Conservation (phyloP, 64 coral and sea anemone species). For the Exaiptasia diaphana region DNA sequence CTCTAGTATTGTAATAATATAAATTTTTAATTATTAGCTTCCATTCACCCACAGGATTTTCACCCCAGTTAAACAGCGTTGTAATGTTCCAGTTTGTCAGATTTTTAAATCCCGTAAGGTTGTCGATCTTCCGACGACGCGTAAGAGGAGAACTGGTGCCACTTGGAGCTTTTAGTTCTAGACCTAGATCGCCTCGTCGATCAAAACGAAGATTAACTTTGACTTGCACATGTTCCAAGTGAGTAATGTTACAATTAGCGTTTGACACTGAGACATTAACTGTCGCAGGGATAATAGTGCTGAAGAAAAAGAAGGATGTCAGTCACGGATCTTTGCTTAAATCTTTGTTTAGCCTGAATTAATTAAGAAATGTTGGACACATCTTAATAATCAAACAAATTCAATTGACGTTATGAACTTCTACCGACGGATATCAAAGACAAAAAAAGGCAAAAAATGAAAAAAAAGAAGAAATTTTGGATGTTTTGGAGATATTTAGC, state of each 20-base stretch:
- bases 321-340: too few species aligned
- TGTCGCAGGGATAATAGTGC: too few species aligned
- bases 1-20: not conserved
- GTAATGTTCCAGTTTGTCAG: constrained; percentile 40
- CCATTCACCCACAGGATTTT: constrained; percentile 1
- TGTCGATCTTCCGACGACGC: not conserved
- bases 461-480: too few species aligned
- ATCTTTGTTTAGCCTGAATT: too few species aligned
- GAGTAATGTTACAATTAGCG: constrained; percentile 3
- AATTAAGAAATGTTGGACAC: too few species aligned
- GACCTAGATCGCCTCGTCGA: constrained; percentile 7
- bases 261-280: not conserved
- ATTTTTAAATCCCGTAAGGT: not conserved
- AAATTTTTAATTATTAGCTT: constrained; percentile 4
- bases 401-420: too few species aligned
- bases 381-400: too few species aligned
- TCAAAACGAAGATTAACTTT: constrained; percentile 23
- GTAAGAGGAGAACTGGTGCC: constrained; percentile 24
- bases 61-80: constrained; percentile 32
- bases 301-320: too few species aligned
- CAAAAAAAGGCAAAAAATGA: too few species aligned
- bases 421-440: too few species aligned
- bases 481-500: too few species aligned
- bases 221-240: constrained; percentile 36
- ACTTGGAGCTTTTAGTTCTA: constrained; percentile 15